phyloP scores from a whole-genome alignment of 2,113 vertebrate species.

The Suricata suricatta region DNA sequence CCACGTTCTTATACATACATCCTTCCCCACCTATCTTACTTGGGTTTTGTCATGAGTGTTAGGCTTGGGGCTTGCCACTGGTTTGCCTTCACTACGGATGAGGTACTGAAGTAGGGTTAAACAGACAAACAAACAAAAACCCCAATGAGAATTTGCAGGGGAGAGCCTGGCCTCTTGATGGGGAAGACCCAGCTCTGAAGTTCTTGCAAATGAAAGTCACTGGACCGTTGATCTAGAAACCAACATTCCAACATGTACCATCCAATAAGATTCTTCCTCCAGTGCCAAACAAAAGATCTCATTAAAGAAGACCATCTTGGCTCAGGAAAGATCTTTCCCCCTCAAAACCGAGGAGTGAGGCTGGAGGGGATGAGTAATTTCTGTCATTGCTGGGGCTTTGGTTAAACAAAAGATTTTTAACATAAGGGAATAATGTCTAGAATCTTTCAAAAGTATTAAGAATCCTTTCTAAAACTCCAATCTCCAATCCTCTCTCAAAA shows the following conservation, averaged over 20 bases:
- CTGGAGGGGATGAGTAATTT: background rate
- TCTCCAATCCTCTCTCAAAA: constrained; percentile 57
- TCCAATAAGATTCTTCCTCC: background rate
- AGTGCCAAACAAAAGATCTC: background rate
- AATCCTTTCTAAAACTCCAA: background rate
- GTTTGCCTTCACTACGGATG: background rate
- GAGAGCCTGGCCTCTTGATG: background rate
- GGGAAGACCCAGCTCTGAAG: background rate
- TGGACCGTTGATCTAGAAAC: background rate
- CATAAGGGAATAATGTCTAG: background rate
- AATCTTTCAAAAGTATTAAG: background rate
- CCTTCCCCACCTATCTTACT: background rate
- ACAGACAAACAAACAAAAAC: background rate
- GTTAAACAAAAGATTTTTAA: background rate
- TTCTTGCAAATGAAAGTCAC: background rate
- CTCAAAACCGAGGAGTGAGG: background rate
- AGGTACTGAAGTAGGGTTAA: background rate
- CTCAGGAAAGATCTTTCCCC: too few species aligned
- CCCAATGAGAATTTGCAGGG: background rate
- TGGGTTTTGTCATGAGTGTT: background rate
- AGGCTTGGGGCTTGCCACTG: background rate
- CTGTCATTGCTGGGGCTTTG: background rate
- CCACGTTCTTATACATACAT: background rate
- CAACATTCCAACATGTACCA: accelerated
- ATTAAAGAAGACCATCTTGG: background rate